Evolutionary conservation across 2,888 invertebrate genomes (phyloP).

Genomic region (Lymantria dispar): DNA sequence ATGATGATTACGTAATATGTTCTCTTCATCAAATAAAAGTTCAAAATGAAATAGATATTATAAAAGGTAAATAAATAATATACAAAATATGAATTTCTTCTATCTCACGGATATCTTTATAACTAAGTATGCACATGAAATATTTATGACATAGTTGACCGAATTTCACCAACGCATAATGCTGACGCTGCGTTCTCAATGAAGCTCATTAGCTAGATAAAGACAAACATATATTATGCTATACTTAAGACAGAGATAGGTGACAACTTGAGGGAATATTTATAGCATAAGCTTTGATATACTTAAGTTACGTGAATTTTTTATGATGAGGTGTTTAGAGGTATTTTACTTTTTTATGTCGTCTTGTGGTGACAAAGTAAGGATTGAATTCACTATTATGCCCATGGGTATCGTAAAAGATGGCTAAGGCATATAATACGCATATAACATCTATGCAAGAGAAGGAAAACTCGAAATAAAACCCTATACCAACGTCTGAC

Average conservation of each 20-base stretch:
- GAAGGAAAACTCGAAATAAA: too few species aligned
- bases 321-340: not conserved
- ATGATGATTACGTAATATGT: too few species aligned
- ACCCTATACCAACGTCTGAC: too few species aligned
- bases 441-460: too few species aligned
- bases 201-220: constrained; percentile 20
- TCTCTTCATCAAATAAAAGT: too few species aligned
- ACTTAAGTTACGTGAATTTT: constrained; percentile 2
- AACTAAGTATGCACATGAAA: constrained; percentile 15
- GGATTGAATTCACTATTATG: too few species aligned
- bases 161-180: constrained; percentile 15
- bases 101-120: not conserved
- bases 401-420: too few species aligned
- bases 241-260: not conserved
- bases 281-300: not conserved
- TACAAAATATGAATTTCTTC: not conserved
- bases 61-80: too few species aligned
- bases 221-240: not conserved
- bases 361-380: too few species aligned
- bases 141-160: constrained; percentile 20
- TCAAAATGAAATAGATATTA: too few species aligned
- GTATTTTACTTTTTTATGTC: too few species aligned
- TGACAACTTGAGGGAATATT: not conserved
- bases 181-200: constrained; percentile 20
- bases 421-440: too few species aligned